Conservation (phyloP, 2,113 vertebrate genomes). For the Oryzias melastigma region DNA sequence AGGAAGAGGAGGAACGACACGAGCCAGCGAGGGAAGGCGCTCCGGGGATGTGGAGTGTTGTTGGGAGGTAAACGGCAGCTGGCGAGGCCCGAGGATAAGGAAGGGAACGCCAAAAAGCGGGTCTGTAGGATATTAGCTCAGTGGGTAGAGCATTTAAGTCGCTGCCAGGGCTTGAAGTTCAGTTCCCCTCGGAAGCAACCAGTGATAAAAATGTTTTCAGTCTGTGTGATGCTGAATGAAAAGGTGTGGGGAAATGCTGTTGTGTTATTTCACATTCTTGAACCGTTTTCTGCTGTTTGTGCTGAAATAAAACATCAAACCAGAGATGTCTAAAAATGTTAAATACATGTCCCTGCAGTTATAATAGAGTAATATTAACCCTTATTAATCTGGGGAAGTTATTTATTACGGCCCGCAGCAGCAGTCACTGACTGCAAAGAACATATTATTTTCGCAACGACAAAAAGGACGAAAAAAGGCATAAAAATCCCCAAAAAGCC, state of each 20-base stretch:
- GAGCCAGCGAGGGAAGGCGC: slow-evolving; percentile 57
- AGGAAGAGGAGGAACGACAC: slow-evolving; percentile 43
- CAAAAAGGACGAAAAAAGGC: too few species aligned
- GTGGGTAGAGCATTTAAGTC: slow-evolving; percentile 39
- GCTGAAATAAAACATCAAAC: too few species aligned
- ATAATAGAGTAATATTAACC: too few species aligned
- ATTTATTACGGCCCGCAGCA: too few species aligned
- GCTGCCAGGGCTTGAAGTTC: slow-evolving; percentile 46
- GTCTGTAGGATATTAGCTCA: slow-evolving; percentile 61
- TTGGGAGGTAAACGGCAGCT: slow-evolving; percentile 63
- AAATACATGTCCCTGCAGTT: too few species aligned
- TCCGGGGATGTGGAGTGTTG: slow-evolving; percentile 48
- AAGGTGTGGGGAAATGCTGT: background rate
- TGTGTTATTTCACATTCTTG: background rate
- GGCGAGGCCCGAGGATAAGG: slow-evolving; percentile 67
- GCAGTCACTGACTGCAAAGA: too few species aligned
- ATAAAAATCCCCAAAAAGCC: too few species aligned
- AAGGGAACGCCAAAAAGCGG: slow-evolving; percentile 59
- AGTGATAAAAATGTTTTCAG: slow-evolving; percentile 37
- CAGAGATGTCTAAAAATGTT: too few species aligned
- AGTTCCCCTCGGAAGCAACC: slow-evolving; percentile 29
- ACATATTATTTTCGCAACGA: too few species aligned
- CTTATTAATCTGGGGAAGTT: too few species aligned
- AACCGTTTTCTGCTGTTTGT: too few species aligned
- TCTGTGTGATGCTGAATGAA: slow-evolving; percentile 15